A percentile compares a stretch with the other conserved stretches of the same genome.
These are phyloP conservation scores for Macrochelys suwanniensis DNA, from an alignment of 2,797 vertebrate species.

Conservation along the genomic window DNA sequence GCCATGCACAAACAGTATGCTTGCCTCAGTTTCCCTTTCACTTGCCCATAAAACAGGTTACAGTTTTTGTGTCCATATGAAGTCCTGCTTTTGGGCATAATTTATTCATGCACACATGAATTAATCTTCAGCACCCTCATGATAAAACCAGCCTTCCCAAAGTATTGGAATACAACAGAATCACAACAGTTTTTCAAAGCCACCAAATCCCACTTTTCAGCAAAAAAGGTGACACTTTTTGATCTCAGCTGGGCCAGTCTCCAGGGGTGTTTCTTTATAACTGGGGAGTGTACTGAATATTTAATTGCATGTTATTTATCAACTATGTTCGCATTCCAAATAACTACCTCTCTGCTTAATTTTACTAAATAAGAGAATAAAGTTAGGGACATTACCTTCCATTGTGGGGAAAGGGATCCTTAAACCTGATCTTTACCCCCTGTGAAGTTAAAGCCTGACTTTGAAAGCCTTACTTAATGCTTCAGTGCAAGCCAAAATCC, in stretches of 20 bases:
- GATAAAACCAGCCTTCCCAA: neutral
- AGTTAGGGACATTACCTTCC: neutral
- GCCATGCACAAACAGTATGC: neutral
- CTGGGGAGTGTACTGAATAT: neutral
- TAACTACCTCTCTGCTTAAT: neutral
- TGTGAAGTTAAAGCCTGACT: neutral
- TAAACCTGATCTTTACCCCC: neutral
- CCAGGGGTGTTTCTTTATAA: neutral
- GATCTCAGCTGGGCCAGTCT: neutral
- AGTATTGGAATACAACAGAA: neutral
- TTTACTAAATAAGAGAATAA: neutral
- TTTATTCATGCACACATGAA: neutral
- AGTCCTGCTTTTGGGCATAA: neutral
- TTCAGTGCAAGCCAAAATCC: neutral
- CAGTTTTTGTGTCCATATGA: neutral
- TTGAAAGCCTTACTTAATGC: neutral
- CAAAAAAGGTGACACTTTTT: neutral
- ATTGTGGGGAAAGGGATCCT: neutral
- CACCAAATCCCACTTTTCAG: neutral
- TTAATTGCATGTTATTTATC: neutral
- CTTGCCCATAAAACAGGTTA: neutral
- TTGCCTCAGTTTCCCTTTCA: neutral
- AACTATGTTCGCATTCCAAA: neutral
- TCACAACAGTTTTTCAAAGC: neutral
- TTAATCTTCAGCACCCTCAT: neutral